Evolutionary conservation across 2,888 invertebrate species (phyloP), one percentile per base, ranked within the genome.

Genomic region (Graphium colonna): DNA sequence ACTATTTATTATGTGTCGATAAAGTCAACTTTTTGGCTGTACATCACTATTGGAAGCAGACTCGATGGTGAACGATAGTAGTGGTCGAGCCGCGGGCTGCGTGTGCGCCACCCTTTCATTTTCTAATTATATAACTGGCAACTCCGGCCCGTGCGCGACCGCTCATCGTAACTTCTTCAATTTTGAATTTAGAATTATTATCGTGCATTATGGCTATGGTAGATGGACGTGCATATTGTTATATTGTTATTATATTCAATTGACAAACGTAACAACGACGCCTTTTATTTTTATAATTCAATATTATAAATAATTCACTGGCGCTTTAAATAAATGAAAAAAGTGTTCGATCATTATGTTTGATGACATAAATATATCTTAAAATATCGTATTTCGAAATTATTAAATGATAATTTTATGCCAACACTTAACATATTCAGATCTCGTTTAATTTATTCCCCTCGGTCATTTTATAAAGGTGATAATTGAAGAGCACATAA

Each of bases 81-180:
- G 83, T 84, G 84, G 70, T 77, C 73, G 77, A 70, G 85, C 85
- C 85, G 68, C 77, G 65, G 84, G 85, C 83, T 72, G 82, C 79
- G 79, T 82, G 78, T 75, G 82, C 84, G 83, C 85, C 84, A 84
- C 85, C 86, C 86, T 85, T 81, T 85, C 85, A 86, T 87, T 86
- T 86, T 87, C 86, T 86, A 86, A 87, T 86, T 87, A 86, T 86
- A 85, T 76, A 82, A 83, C 83, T 77, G 80, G 84, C 82, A 83
- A 82, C 80, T 77, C 82, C 72, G 82, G 79, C 86, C 83, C 86
- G 86, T 86, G 86, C 86, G 81, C 83, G 82, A 84, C 82, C 73
- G 74, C 57, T 57, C 49, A 45, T 63, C 64, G 63, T 75, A 77
- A 80, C 79, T 81, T 77, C 80, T 82, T 71, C 77, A 80, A 75